Evolutionary conservation across 2,888 invertebrate genomes (phyloP), one percentile per base, ranked within the genome.

Genomic region (Drosophila acutilabella): DNA sequence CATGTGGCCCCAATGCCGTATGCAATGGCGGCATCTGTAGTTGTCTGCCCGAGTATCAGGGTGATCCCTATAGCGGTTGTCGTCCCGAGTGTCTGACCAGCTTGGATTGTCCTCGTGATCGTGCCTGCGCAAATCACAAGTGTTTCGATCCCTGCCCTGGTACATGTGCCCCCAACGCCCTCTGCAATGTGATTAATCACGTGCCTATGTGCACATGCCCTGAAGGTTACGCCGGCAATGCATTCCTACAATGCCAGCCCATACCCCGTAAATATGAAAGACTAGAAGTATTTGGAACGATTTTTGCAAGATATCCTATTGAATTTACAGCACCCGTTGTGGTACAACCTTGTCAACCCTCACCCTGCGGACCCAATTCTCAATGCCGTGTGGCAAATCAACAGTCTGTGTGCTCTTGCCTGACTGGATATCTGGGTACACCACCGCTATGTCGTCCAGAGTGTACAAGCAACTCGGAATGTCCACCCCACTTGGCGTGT

Each of bases 11-110:
- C 10, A 96, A 96, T 88, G 95, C 96, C 44, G 93, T 94, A 80
- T 96, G 95, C 86, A 93, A 77, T 30, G 78, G 79, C 20, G 92
- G 91, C 16, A 52, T 69, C 20, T 92, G 91, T 20, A 74, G 78
- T 1, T 92, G 91, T 53, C 87, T 95, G 48, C 93, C 93, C 8
- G 95, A 95, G 80, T 96, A 95, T 89, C 94, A 94, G 66, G 96
- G 96, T 33, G 95, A 96, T 92, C 96, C 96, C 41, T 94, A 94
- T 68, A 95, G 95, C 89, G 95, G 95, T 45, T 97, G 97, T 90
- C 94, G 96, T 78, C 97, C 97, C 4, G 96, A 97, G 92, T 97
- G 97, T 91, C 94, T 96, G n/a, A 92, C 96, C 4, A 96, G 95
- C 89, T 92, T 93, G 11, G 96, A 97, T 81, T 97, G 97, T 91